Conservation (phyloP, 2,888 invertebrate species). For the Mimachlamys varia region DNA sequence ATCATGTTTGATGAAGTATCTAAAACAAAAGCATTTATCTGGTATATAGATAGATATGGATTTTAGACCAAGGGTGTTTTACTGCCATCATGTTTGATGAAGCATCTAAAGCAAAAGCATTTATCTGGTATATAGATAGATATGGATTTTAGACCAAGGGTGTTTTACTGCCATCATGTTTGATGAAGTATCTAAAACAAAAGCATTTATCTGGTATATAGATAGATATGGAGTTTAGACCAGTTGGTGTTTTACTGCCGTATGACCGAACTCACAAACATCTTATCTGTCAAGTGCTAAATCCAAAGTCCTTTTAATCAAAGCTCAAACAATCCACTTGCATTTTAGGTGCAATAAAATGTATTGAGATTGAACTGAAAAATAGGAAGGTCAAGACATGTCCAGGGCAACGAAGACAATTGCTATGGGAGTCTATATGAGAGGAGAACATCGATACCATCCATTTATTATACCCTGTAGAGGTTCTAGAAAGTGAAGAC, state of each 20-base stretch:
- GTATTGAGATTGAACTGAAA: neutral
- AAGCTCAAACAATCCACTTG: neutral
- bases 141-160: neutral
- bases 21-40: neutral
- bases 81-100: neutral
- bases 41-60: neutral
- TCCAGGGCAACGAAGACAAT: no score
- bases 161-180: neutral
- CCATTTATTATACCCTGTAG: no score
- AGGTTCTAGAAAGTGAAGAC: no score
- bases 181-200: neutral
- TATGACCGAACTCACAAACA: neutral
- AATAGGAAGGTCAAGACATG: neutral
- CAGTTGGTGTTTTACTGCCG: neutral
- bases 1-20: neutral
- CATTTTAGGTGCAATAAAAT: neutral
- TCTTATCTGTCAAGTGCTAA: neutral
- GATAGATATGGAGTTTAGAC: neutral
- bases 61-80: neutral
- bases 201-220: neutral
- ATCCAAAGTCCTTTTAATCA: neutral
- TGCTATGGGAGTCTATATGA: no score
- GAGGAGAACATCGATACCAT: no score
- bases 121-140: neutral
- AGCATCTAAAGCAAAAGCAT: neutral